Evolutionary conservation across 2,113 vertebrate species (phyloP).

Genomic region (Sylvietta virens): DNA sequence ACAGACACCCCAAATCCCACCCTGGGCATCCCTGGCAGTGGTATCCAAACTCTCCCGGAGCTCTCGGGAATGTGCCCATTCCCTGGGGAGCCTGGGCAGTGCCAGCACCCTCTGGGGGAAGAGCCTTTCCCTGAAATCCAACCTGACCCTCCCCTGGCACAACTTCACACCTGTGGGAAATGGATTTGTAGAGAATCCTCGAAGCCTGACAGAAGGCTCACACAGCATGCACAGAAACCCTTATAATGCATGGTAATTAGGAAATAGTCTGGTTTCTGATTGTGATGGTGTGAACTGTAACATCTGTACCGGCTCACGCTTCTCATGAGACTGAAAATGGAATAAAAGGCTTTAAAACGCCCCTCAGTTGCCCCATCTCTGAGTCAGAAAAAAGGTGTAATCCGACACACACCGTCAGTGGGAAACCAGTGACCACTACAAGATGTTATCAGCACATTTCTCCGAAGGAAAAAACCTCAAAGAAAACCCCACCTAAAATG

Average conservation of each 20-base stretch:
- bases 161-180: rapidly evolving
- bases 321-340: no score
- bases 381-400: no score
- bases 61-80: rapidly evolving
- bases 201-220: no score
- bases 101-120: not conserved
- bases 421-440: rapidly evolving
- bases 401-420: no score
- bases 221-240: no score
- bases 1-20: not conserved
- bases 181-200: no score
- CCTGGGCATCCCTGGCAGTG: not conserved
- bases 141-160: rapidly evolving
- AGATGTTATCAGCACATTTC: not conserved
- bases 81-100: not conserved
- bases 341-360: no score
- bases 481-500: not conserved
- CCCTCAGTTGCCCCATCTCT: no score
- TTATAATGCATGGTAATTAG: no score
- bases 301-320: no score
- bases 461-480: not conserved
- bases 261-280: no score
- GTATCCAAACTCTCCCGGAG: rapidly evolving
- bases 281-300: no score
- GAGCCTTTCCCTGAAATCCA: rapidly evolving